A percentile compares a stretch with the other conserved stretches of the same genome.
These are phyloP conservation scores for Pachyseris speciosa DNA, from an alignment of 64 coral and sea anemone species.

Conservation along the genomic window DNA sequence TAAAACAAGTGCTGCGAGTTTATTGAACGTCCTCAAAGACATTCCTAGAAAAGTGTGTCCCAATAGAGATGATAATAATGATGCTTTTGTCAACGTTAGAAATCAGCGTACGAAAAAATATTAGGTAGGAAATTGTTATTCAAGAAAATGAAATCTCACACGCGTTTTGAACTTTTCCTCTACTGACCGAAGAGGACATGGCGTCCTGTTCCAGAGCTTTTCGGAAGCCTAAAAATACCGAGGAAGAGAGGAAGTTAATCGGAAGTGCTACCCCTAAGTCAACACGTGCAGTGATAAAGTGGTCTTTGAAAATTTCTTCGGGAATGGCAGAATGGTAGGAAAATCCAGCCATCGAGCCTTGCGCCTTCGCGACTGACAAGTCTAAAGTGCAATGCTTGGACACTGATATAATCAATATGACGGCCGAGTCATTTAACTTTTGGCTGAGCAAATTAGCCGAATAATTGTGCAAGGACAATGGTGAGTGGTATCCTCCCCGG, in stretches of 20 bases:
- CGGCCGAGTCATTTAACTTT: not conserved
- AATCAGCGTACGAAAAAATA: not conserved
- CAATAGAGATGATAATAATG: not conserved
- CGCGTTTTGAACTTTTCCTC: not conserved
- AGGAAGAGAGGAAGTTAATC: too few relatives aligned
- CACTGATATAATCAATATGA: not conserved
- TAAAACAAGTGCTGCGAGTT: not conserved
- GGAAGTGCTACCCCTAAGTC: not conserved
- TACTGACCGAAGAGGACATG: not conserved
- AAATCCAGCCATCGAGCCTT: not conserved
- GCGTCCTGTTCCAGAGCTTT: too few relatives aligned
- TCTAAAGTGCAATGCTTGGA: not conserved
- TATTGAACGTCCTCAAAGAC: not conserved
- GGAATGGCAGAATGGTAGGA: not conserved
- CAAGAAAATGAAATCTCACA: not conserved
- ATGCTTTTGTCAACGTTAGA: not conserved
- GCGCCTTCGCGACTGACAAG: not conserved
- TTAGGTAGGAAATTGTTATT: not conserved
- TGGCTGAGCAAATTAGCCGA: constrained; percentile 1
- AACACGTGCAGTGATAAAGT: not conserved
- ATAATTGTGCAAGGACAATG: not conserved
- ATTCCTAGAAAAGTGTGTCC: not conserved
- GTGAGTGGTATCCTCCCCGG: constrained; percentile 17
- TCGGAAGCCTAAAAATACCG: too few relatives aligned
- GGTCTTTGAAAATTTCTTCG: not conserved